phyloP scores from a whole-genome alignment of 2,797 vertebrate genomes.

The Saguinus oedipus region DNA sequence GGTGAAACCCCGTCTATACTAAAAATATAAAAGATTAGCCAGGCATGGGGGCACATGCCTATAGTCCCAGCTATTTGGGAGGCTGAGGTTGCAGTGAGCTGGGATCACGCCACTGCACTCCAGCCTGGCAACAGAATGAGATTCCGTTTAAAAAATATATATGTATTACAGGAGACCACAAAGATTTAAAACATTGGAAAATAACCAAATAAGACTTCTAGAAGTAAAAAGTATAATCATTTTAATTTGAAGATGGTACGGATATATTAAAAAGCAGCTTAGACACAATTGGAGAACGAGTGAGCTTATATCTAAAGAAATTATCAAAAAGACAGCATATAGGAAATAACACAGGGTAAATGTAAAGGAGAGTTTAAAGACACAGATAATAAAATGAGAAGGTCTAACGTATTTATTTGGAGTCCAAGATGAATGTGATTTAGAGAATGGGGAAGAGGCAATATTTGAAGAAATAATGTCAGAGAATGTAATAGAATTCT shows the following conservation, averaged over 20 bases:
- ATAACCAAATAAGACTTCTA: background rate
- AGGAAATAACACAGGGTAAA: slow-evolving; percentile 6
- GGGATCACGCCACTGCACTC: too few relatives aligned
- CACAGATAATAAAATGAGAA: background rate
- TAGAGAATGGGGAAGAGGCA: background rate
- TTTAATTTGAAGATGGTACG: slow-evolving; percentile 10
- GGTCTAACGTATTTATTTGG: background rate
- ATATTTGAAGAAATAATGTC: background rate
- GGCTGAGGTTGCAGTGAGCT: too few relatives aligned
- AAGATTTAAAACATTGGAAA: slow-evolving; percentile 10
- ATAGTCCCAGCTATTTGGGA: too few relatives aligned
- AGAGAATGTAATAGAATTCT: background rate
- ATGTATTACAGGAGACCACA: background rate
- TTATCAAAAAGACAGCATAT: background rate
- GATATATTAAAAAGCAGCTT: background rate
- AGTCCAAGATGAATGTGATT: background rate
- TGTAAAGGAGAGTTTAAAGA: background rate
- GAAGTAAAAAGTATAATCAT: background rate
- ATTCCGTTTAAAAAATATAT: too few relatives aligned
- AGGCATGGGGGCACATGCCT: too few relatives aligned
- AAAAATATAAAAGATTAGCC: too few relatives aligned
- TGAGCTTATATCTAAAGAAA: background rate
- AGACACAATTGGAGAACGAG: background rate
- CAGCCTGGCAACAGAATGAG: too few relatives aligned
- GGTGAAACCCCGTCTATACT: too few relatives aligned